Base-by-base conservation (phyloP, 1,140 invertebrate genomes). In the Tribolium madens region DNA sequence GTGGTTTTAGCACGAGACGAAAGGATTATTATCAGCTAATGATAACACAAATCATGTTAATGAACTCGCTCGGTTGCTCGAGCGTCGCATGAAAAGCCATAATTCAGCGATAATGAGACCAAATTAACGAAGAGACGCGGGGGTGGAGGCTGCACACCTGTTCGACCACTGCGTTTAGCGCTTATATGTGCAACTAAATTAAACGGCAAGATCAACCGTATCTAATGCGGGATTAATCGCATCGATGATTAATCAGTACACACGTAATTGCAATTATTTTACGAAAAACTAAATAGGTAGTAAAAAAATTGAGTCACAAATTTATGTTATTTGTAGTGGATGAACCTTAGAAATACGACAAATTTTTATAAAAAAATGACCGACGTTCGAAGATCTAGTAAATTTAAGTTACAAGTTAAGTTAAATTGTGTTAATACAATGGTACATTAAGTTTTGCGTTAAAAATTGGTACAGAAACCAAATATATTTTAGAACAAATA, bases 11-110 rank as follows among this genome's bases (percentile, higher is more conserved):
- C 21, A 57, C 7, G 9, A 42, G 36, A 57, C 21, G 26, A 33
- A 31, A 64, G 26, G 57, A 64, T 64, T 64, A 18, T 64, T 33
- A 33, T 13, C 3, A n/a, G 57, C 21, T 64, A 64, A 64, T 64
- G 57, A 33, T 64, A 33, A 33, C 57, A 64, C 57, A 64, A 64
- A 64, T 64, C 57, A 64, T 64, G 57, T 33, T 64, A 64, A 64
- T 64, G 57, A 64, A 64, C 21, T 12, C 26, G 17, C 52, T 57
- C 17, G 3, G 52, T 21, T 21, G 57, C 21, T 31, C 7, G 10
- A 26, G 21, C n/a, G 12, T 64, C 26, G 18, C 53, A 60, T 60
- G 53, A 64, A 33, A 33, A n/a, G 26, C 57, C 26, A 64, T 64
- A 31, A 64, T 64, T 64, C 26, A 64, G 57, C n/a, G 9, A 64